Evolutionary conservation across 2,113 vertebrate genomes (phyloP).

Genomic region (Meriones unguiculatus): DNA sequence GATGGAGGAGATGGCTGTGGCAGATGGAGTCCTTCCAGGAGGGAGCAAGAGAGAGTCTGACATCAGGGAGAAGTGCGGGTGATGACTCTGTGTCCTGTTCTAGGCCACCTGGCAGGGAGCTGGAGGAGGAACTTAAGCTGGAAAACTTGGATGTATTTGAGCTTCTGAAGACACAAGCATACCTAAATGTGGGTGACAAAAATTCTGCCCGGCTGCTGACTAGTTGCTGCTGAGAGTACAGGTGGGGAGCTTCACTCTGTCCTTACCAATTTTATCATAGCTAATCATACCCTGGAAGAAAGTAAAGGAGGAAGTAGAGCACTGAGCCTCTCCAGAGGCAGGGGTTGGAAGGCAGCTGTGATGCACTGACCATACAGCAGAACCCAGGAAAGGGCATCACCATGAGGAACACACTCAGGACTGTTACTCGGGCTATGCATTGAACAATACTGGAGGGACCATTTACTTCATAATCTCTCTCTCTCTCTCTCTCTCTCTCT

Average conservation of each 20-base stretch:
- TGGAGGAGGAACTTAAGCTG: background rate
- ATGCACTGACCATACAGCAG: background rate
- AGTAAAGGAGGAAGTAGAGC: background rate
- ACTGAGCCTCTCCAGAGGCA: background rate
- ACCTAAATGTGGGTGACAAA: background rate
- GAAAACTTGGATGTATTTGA: background rate
- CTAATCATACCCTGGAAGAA: background rate
- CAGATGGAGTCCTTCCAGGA: conserved; percentile 57
- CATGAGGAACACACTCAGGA: background rate
- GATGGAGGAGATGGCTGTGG: background rate
- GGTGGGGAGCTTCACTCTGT: background rate
- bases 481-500: background rate
- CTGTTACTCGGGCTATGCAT: background rate
- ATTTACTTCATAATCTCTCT: background rate
- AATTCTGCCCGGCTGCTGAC: background rate
- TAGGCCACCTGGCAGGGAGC: conserved; percentile 9
- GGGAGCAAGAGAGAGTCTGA: conserved; percentile 22
- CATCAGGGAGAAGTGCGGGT: background rate
- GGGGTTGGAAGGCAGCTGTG: background rate
- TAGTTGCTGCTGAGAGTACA: background rate
- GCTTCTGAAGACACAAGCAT: background rate
- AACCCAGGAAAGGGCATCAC: background rate
- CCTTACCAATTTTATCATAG: background rate
- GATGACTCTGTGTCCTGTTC: conserved; percentile 49
- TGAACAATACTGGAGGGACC: background rate